A percentile compares a stretch with the other conserved stretches of the same genome.
Evolutionary conservation across 2,113 vertebrate genomes (phyloP).

Genomic region (Macquaria ambigua): DNA sequence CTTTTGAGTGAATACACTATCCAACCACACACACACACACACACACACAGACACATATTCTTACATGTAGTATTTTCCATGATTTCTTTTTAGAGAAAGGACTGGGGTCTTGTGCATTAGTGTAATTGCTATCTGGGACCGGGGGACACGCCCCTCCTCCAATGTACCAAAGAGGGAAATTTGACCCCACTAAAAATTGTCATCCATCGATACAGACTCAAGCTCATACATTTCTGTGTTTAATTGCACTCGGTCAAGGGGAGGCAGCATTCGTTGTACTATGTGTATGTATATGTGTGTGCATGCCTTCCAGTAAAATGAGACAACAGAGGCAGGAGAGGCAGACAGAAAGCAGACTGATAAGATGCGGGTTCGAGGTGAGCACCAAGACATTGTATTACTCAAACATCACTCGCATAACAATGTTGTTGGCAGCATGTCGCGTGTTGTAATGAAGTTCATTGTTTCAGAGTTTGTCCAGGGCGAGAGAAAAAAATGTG

Average conservation of each 20-base stretch:
- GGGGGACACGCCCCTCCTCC: too few species aligned
- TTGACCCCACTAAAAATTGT: too few species aligned
- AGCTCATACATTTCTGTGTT: too few species aligned
- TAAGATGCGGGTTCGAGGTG: background rate
- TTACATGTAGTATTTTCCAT: background rate
- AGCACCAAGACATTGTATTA: background rate
- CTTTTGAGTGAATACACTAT: slow-evolving; percentile 20
- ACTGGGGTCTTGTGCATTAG: background rate
- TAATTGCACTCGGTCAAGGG: too few species aligned
- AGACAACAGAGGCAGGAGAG: too few species aligned
- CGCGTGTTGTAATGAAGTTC: background rate
- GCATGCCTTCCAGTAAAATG: too few species aligned
- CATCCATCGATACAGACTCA: too few species aligned
- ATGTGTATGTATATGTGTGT: too few species aligned
- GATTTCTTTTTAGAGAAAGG: background rate
- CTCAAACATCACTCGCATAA: background rate
- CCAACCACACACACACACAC: background rate
- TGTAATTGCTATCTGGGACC: too few species aligned
- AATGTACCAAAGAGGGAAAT: too few species aligned
- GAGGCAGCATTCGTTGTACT: too few species aligned
- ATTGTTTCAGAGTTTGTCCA: background rate
- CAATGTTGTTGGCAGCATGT: background rate
- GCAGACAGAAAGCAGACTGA: background rate
- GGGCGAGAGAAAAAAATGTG: background rate
- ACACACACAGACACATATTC: background rate